Evolutionary conservation across 2,888 invertebrate species (phyloP).

Genomic region (Acrobasis consociella): DNA sequence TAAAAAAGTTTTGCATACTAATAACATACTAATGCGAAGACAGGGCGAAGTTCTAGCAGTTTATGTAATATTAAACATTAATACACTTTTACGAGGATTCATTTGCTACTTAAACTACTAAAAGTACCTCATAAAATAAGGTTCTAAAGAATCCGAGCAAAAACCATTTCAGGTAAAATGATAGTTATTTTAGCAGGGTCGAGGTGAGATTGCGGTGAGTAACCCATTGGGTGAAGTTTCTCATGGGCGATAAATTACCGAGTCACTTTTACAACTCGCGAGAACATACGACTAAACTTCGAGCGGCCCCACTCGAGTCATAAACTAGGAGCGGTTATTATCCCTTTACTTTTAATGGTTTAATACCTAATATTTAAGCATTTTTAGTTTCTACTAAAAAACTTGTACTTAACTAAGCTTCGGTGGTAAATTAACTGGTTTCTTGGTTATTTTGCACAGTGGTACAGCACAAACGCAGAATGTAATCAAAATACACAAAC

Average conservation of each 20-base stretch:
- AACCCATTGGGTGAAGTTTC: slow-evolving; percentile 64
- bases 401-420: too few relatives aligned
- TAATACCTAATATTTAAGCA: background rate
- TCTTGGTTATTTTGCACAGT: too few relatives aligned
- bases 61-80: too few relatives aligned
- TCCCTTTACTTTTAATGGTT: slow-evolving; percentile 23
- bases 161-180: slow-evolving; percentile 20
- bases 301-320: slow-evolving; percentile 40
- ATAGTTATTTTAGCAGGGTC: slow-evolving; percentile 38
- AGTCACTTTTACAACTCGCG: slow-evolving; percentile 77
- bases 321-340: slow-evolving; percentile 38
- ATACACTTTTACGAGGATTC: slow-evolving; percentile 5
- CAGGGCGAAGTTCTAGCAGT: too few relatives aligned
- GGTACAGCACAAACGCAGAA: too few relatives aligned
- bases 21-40: too few relatives aligned
- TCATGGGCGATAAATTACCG: slow-evolving; percentile 76
- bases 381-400: too few relatives aligned
- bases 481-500: too few relatives aligned
- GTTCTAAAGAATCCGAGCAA: slow-evolving; percentile 16
- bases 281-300: slow-evolving; percentile 73
- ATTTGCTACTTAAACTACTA: background rate
- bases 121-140: slow-evolving; percentile 5
- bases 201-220: slow-evolving; percentile 65
- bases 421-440: too few relatives aligned
- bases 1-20: too few relatives aligned